These are phyloP conservation scores for Aporophyla lueneburgensis DNA, from an alignment of 2,888 invertebrate species.

Conservation along the genomic window DNA sequence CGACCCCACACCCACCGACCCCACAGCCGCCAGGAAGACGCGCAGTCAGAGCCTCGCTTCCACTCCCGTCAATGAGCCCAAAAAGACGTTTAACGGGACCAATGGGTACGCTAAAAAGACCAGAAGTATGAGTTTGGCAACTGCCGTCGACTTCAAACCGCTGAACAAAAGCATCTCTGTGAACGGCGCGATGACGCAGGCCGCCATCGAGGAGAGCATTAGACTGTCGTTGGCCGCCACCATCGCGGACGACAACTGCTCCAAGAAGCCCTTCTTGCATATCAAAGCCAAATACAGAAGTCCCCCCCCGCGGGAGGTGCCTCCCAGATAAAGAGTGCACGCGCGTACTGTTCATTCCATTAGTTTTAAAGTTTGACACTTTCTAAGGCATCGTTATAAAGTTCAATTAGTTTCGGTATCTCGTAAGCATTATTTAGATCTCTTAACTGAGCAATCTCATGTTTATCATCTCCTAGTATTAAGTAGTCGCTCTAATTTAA, in stretches of 20 bases:
- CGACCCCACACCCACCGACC: constrained; percentile 66
- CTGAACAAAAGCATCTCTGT: constrained; percentile 78
- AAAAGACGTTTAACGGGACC: constrained; percentile 72
- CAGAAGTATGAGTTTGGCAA: constrained; percentile 86
- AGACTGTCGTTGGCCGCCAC: constrained; percentile 84
- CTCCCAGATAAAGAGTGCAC: constrained; percentile 87
- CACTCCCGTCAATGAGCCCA: constrained; percentile 80
- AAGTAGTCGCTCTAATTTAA: constrained; percentile 73
- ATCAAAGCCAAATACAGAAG: constrained; percentile 94
- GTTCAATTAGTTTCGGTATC: constrained; percentile 69
- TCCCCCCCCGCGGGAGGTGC: constrained; percentile 92
- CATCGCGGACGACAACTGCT: constrained; percentile 80
- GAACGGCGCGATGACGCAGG: constrained; percentile 83
- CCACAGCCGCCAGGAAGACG: constrained; percentile 68
- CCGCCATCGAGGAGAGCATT: constrained; percentile 88
- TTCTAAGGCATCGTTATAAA: constrained; percentile 64
- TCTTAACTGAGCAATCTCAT: constrained; percentile 82
- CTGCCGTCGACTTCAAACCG: constrained; percentile 76
- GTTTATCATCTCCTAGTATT: constrained; percentile 72
- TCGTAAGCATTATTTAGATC: constrained; percentile 81
- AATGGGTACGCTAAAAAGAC: constrained; percentile 81
- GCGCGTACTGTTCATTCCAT: constrained; percentile 77
- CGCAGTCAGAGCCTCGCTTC: constrained; percentile 87
- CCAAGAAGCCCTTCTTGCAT: constrained; percentile 92
- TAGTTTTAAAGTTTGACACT: constrained; percentile 78